phyloP scores from a whole-genome alignment of 2,797 vertebrate species.

The Typhlichthys eigenmanni region DNA sequence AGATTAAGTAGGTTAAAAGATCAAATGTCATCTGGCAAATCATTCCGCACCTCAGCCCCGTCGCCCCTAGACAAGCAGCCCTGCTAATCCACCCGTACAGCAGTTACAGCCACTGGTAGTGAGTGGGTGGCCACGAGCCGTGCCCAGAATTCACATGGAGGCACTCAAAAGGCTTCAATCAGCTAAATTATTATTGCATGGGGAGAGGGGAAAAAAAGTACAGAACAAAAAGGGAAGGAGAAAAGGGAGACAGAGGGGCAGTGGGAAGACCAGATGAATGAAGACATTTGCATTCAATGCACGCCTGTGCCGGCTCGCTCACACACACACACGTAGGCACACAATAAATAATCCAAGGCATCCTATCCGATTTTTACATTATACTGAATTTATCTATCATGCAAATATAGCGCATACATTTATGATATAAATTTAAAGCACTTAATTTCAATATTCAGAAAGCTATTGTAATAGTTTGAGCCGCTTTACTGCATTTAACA shows the following conservation, averaged over 20 bases:
- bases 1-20: conserved; percentile 39
- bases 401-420: no score
- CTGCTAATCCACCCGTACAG: conserved; percentile 26
- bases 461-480: no score
- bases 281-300: conserved; percentile 35
- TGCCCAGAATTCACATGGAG: conserved; percentile 35
- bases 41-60: conserved; percentile 7
- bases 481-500: no score
- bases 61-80: conserved; percentile 9
- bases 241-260: conserved; percentile 18
- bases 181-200: conserved; percentile 35
- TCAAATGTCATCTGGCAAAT: conserved; percentile 17
- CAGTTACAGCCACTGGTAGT: conserved; percentile 19
- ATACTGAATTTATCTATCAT: no score
- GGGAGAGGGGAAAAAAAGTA: conserved; percentile 24
- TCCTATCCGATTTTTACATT: no score
- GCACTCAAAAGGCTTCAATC: conserved; percentile 44
- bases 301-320: conserved; percentile 9
- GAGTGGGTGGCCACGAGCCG: conserved; percentile 44
- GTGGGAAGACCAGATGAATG: conserved; percentile 26
- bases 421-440: no score
- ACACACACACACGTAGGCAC: conserved; percentile 19
- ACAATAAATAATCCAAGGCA: neutral
- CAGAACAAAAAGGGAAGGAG: neutral
- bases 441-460: no score